phyloP scores from a whole-genome alignment of 2,888 invertebrate genomes.

The Chaitophorus viminalis region DNA sequence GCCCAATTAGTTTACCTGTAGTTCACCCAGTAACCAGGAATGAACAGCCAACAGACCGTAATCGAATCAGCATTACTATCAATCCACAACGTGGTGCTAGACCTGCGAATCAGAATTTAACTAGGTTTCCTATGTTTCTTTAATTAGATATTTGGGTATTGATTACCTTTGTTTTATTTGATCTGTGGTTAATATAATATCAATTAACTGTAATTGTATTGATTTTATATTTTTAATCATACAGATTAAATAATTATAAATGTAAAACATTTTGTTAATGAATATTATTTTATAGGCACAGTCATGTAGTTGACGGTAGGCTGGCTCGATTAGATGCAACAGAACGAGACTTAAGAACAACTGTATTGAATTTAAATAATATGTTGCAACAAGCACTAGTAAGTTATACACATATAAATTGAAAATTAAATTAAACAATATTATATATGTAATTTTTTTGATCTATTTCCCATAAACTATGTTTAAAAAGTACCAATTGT shows the following conservation, averaged over 20 bases:
- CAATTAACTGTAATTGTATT: neutral
- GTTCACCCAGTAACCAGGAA: slow-evolving; percentile 45
- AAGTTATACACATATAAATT: neutral
- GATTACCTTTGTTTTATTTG: neutral
- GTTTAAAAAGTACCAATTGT: no score
- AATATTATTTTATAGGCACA: slow-evolving; percentile 38
- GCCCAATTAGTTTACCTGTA: slow-evolving; percentile 69
- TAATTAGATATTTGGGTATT: slow-evolving; percentile 10
- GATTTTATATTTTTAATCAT: neutral
- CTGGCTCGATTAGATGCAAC: slow-evolving; percentile 46
- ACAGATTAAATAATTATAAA: neutral
- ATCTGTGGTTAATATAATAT: neutral
- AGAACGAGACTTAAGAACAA: slow-evolving; percentile 57
- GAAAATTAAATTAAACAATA: neutral
- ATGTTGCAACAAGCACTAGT: slow-evolving; percentile 56
- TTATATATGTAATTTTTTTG: no score
- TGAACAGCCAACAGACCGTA: slow-evolving; percentile 44
- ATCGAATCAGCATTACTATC: slow-evolving; percentile 53
- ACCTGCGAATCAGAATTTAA: slow-evolving; percentile 38
- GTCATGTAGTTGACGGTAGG: slow-evolving; percentile 42
- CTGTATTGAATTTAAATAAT: slow-evolving; percentile 57
- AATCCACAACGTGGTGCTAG: slow-evolving; percentile 37
- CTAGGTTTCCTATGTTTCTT: slow-evolving; percentile 48
- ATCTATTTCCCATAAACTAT: no score
- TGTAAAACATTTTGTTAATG: neutral